A percentile compares a stretch with the other conserved stretches of the same genome.
These are phyloP conservation scores for Campoletis sonorensis DNA, from an alignment of 1,140 invertebrate species.

Conservation along the genomic window DNA sequence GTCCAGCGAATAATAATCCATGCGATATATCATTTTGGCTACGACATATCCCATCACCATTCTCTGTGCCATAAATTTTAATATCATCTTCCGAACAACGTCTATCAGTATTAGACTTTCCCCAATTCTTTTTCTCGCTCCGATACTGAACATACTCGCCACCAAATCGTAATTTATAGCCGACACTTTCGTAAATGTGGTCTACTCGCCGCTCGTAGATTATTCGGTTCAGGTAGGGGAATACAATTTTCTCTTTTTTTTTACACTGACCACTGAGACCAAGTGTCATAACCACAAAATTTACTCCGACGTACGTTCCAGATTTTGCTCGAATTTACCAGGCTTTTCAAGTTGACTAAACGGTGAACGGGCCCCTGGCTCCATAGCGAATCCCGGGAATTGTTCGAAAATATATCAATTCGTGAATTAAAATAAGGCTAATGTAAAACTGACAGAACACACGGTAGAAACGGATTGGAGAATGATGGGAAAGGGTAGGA, in stretches of 20 bases:
- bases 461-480: too few relatives aligned
- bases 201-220: background rate
- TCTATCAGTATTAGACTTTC: constrained; percentile 17
- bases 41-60: constrained; percentile 22
- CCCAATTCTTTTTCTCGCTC: background rate
- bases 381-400: too few relatives aligned
- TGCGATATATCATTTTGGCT: background rate
- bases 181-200: background rate
- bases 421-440: too few relatives aligned
- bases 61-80: constrained; percentile 37
- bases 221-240: constrained; percentile 14
- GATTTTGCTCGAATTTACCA: too few relatives aligned
- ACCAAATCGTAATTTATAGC: constrained; percentile 28
- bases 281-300: too few relatives aligned
- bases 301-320: too few relatives aligned
- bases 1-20: background rate
- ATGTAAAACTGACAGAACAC: too few relatives aligned
- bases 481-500: too few relatives aligned
- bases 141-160: background rate
- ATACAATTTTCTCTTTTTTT: background rate
- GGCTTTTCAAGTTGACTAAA: too few relatives aligned
- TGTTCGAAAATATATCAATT: too few relatives aligned
- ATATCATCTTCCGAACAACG: constrained; percentile 3
- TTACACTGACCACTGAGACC: background rate
- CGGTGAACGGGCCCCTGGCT: too few relatives aligned